These are phyloP conservation scores for Anthoscopus minutus DNA, from an alignment of 2,113 vertebrate genomes.

Conservation along the genomic window DNA sequence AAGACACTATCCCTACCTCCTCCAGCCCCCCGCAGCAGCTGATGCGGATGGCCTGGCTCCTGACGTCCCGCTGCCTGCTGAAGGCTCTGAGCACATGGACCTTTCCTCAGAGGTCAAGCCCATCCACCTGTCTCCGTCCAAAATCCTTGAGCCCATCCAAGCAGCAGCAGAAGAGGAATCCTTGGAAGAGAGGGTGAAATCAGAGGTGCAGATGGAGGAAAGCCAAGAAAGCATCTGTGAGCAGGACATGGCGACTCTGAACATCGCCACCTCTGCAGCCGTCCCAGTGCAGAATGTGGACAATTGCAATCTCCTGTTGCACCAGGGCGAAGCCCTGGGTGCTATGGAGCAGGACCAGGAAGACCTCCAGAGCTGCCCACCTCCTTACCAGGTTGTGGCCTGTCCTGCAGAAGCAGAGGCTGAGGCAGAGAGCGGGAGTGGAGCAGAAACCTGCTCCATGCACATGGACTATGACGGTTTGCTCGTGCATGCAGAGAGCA, in stretches of 20 bases:
- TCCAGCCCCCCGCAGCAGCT: conserved; percentile 73
- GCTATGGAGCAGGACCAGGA: conserved; percentile 64
- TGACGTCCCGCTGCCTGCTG: conserved; percentile 71
- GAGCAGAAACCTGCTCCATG: conserved; percentile 43
- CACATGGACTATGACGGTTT: conserved; percentile 49
- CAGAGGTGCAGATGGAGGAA: conserved; percentile 69
- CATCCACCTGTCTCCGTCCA: conserved; percentile 74
- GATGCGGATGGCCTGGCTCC: conserved; percentile 76
- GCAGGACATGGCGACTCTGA: conserved; percentile 50
- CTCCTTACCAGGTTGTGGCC: conserved; percentile 64
- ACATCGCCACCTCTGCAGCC: background rate
- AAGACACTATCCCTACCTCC: conserved; percentile 84
- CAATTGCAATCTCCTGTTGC: conserved; percentile 38
- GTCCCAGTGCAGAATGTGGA: conserved; percentile 44
- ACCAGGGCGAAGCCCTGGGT: conserved; percentile 52
- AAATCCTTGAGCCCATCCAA: conserved; percentile 69
- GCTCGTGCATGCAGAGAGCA: background rate
- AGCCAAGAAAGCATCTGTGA: conserved; percentile 53
- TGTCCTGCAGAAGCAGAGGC: conserved; percentile 55
- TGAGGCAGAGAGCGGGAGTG: background rate
- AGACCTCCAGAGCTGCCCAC: conserved; percentile 62
- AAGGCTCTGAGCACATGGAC: conserved; percentile 72
- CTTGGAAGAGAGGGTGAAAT: conserved; percentile 69
- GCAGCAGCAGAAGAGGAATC: conserved; percentile 46
- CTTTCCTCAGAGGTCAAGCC: conserved; percentile 79